Evolutionary conservation across 2,797 vertebrate species (phyloP), one percentile per base, ranked within the genome.

Genomic region (Sebastes steindachneri): DNA sequence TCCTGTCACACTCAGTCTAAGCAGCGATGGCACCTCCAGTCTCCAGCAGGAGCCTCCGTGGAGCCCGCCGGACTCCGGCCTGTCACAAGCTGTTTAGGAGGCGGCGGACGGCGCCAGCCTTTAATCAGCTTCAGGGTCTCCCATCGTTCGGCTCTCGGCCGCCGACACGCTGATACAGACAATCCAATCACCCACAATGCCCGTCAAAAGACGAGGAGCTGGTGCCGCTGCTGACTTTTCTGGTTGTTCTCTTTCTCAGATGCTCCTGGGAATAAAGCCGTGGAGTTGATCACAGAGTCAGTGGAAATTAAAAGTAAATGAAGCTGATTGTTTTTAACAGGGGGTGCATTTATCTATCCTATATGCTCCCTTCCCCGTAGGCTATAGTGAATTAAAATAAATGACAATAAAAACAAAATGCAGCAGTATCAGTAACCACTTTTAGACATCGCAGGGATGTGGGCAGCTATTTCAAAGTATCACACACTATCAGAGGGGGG

Each of bases 1-100:
- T 81, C 45, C 79, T 77, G 76, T 92, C 88, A 87, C 67, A 68
- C 54, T 8, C 37, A 23, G 77, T 58, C 83, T 88, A 81, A 89
- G 79, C 76, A 66, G 73, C 65, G 29, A 68, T 75, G 89, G 83
- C 87, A 88, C 82, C 85, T 73, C 67, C 23, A 12, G 77, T 73
- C 78, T 75, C 83, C 81, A 45, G 83, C 82, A 19, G 65, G 48
- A 84, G 70, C 82, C 68, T 87, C 85, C 1, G 3, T 25, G 73
- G 83, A 75, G 77, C 78, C 84, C 19, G 75, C 31, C 35, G 80
- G 91, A 88, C 86, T 89, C 71, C 67, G 12, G 89, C 85, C 92
- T 92, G 93, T 94, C 94, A 94, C 89, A 89, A 93, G 67, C 88
- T 88, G 89, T 93, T 93, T 92, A 90, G 88, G 82, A 82, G 68